Conservation (phyloP, 1,140 invertebrate genomes). For the Cherax quadricarinatus region DNA sequence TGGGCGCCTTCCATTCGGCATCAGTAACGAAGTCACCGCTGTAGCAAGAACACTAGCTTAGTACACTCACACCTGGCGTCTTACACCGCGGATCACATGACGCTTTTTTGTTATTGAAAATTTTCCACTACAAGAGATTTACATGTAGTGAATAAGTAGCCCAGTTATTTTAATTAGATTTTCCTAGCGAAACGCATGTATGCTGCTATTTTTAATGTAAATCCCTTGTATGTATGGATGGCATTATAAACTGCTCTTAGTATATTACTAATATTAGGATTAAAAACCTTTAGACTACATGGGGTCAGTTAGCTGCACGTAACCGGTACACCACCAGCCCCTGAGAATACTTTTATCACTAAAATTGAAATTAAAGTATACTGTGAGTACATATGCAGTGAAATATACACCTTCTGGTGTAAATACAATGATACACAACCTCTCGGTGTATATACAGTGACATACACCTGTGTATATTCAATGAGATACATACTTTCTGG, state of each 20-base stretch:
- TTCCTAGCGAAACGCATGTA: not conserved
- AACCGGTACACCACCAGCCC: too few relatives aligned
- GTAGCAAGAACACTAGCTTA: constrained; percentile 60
- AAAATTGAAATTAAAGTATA: too few relatives aligned
- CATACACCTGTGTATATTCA: too few relatives aligned
- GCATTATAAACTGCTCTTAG: not conserved
- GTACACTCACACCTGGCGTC: constrained; percentile 22
- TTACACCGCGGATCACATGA: not conserved
- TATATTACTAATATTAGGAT: too few relatives aligned
- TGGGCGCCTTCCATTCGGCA: constrained; percentile 64
- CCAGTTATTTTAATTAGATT: not conserved
- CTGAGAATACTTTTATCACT: too few relatives aligned
- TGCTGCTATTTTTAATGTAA: not conserved
- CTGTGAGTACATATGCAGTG: too few relatives aligned
- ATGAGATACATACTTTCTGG: too few relatives aligned
- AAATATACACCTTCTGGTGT: not conserved
- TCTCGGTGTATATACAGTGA: too few relatives aligned
- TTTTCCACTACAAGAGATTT: not conserved
- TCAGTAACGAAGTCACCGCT: constrained; percentile 69
- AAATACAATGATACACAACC: too few relatives aligned
- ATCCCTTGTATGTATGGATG: not conserved
- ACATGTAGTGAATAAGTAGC: not conserved
- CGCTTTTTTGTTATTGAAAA: not conserved
- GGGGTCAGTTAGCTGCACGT: too few relatives aligned
- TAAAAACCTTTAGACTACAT: too few relatives aligned